A percentile compares a stretch with the other conserved stretches of the same genome.
phyloP scores from a whole-genome alignment of 2,888 invertebrate species.

The Apoda limacodes region DNA sequence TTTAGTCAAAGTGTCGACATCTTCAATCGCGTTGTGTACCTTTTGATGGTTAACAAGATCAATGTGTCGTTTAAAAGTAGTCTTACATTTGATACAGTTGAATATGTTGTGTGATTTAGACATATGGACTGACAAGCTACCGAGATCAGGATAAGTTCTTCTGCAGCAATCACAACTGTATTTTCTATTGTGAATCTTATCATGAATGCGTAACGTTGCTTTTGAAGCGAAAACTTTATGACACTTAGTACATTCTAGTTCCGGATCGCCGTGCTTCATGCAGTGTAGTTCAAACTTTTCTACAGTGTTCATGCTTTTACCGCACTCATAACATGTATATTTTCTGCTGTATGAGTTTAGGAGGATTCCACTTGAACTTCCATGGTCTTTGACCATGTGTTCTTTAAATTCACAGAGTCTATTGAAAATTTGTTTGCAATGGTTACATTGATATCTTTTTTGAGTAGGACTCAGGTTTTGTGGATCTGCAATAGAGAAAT shows the following conservation, averaged over 20 bases:
- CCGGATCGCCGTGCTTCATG: conserved; percentile 53
- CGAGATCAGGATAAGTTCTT: conserved; percentile 30
- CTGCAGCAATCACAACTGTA: conserved; percentile 37
- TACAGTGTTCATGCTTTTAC: conserved; percentile 41
- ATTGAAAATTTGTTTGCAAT: conserved; percentile 52
- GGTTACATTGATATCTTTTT: conserved; percentile 54
- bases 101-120: conserved; percentile 34
- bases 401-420: conserved; percentile 41
- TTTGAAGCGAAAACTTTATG: conserved; percentile 59
- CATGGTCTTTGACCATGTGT: conserved; percentile 40
- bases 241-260: conserved; percentile 52
- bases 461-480: conserved; percentile 26
- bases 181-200: conserved; percentile 45
- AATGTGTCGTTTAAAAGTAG: conserved; percentile 23
- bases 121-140: conserved; percentile 32
- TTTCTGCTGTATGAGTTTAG: conserved; percentile 23
- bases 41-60: conserved; percentile 20
- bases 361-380: conserved; percentile 10
- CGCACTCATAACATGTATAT: conserved; percentile 45
- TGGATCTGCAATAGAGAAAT: too few relatives aligned
- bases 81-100: too few relatives aligned
- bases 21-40: background rate
- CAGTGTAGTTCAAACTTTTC: conserved; percentile 49
- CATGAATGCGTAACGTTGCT: conserved; percentile 48
- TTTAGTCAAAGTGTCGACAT: background rate